Conservation (phyloP, 2,888 invertebrate genomes). For the Crematogaster levior region DNA sequence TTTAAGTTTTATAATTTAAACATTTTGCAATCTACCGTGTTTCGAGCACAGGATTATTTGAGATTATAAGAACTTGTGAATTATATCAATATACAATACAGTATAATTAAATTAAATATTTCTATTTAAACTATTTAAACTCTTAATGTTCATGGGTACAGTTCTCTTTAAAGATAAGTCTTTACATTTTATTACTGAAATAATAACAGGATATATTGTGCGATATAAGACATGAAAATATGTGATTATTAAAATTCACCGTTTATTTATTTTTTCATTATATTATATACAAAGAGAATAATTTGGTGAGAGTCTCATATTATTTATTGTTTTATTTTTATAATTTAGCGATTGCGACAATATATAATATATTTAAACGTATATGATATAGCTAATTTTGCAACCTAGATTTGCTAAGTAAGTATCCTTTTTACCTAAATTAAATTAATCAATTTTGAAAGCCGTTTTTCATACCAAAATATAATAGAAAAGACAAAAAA, state of each 20-base stretch:
- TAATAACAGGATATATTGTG: not conserved
- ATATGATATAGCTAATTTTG: constrained; percentile 27
- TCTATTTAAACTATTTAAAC: not conserved
- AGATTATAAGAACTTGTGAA: not conserved
- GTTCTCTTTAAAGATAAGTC: not conserved
- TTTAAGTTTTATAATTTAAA: not conserved
- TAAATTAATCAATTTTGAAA: not conserved
- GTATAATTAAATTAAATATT: constrained; percentile 1
- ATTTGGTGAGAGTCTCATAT: not conserved
- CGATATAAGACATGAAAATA: not conserved
- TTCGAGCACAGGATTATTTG: not conserved
- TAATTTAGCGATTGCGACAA: not conserved
- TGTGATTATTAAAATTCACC: constrained; percentile 9
- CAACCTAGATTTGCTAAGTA: constrained; percentile 25
- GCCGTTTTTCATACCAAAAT: not conserved
- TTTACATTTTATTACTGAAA: not conserved
- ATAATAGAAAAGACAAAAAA: not conserved
- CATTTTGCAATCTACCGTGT: not conserved
- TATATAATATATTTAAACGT: constrained; percentile 9
- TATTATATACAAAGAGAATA: not conserved
- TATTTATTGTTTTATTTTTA: not conserved
- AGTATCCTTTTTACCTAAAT: constrained; percentile 12
- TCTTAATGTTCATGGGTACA: not conserved
- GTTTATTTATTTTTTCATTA: constrained; percentile 4
- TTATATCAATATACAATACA: not conserved